phyloP scores from a whole-genome alignment of 2,888 invertebrate species.

The Strigamia maritima region DNA sequence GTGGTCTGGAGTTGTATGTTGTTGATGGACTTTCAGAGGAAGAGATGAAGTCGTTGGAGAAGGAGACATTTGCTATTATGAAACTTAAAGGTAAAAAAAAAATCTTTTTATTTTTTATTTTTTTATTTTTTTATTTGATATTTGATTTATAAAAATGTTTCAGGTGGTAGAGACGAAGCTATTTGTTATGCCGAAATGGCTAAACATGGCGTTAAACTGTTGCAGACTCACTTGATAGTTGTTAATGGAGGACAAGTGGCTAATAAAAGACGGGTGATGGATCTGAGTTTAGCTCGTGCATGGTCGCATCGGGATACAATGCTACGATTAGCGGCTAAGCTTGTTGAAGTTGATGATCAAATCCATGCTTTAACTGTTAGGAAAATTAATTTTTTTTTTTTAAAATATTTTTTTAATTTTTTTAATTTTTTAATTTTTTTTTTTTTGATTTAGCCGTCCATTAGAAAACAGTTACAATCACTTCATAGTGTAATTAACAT shows the following conservation, averaged over 20 bases:
- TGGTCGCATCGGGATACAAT: slow-evolving; percentile 41
- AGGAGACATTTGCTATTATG: slow-evolving; percentile 42
- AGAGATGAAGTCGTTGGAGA: slow-evolving; percentile 40
- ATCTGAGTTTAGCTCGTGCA: slow-evolving; percentile 40
- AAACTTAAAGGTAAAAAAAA: slow-evolving; percentile 37
- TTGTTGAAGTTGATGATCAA: slow-evolving; percentile 38
- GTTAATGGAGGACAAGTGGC: slow-evolving; percentile 40
- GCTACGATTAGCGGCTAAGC: slow-evolving; percentile 40
- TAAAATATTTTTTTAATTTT: background rate
- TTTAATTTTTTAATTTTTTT: background rate
- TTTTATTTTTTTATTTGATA: background rate
- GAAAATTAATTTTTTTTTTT: background rate
- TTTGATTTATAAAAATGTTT: too few relatives aligned
- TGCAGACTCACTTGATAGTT: slow-evolving; percentile 41
- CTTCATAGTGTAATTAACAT: slow-evolving; percentile 41
- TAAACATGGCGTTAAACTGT: slow-evolving; percentile 39
- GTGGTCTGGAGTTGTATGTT: slow-evolving; percentile 39
- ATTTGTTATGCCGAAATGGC: slow-evolving; percentile 42
- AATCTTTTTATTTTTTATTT: background rate
- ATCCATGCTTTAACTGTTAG: slow-evolving; percentile 38
- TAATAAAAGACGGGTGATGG: slow-evolving; percentile 40
- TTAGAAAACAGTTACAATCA: slow-evolving; percentile 36
- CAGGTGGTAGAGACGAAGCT: slow-evolving; percentile 40
- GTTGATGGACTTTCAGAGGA: slow-evolving; percentile 39
- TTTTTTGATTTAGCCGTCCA: background rate